Base-by-base conservation (phyloP, 2,888 invertebrate species). In the Halocaridina rubra region DNA sequence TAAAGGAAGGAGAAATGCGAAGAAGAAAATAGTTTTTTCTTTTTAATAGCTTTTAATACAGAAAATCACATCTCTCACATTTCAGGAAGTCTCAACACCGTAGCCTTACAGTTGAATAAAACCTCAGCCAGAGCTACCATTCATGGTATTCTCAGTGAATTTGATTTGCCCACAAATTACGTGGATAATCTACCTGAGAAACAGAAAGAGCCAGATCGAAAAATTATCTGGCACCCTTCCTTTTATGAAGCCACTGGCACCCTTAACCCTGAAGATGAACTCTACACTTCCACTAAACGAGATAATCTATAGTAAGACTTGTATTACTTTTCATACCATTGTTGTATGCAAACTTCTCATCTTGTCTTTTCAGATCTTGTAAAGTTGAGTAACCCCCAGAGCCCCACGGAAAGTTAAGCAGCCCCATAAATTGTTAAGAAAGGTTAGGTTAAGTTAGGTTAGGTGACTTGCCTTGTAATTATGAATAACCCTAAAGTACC, bases 131-230 rank as follows among this genome's bases (percentile, higher is more conserved):
- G 81, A 57, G 81, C 80, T 30, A 79, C 84, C 5, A 71, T 88
- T 13, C 88, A 84, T 24, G 53, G 77, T 19, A 81, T 88, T 57
- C 69, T 88, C 59, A 86, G 71, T 57, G 80, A 80, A 2, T 84
- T 88, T 75, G 84, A 86, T 32, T 81, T 88, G 32, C 88, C 88
- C n/a, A 86, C 86, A 13, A 86, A 86, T 22, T 86, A 86, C 72
- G 82, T 86, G 7, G 86, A 86, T 53, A 80, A 24, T 19, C 76
- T 86, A 19, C 77, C 81, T 16, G 80, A 86, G 27, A 59, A 22
- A 27, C 39, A 57, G 29, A 22, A 61, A 24, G 29, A 46, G 8
- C 79, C 81, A 19, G 85, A 87, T 59, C 61, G 81, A 30, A 69
- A 74, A 22, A 85, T 82, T 16, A 61, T 19, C 10, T 80, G 74